These are phyloP conservation scores for Drosophila eugracilis DNA, from an alignment of 1,140 invertebrate species.

Conservation along the genomic window DNA sequence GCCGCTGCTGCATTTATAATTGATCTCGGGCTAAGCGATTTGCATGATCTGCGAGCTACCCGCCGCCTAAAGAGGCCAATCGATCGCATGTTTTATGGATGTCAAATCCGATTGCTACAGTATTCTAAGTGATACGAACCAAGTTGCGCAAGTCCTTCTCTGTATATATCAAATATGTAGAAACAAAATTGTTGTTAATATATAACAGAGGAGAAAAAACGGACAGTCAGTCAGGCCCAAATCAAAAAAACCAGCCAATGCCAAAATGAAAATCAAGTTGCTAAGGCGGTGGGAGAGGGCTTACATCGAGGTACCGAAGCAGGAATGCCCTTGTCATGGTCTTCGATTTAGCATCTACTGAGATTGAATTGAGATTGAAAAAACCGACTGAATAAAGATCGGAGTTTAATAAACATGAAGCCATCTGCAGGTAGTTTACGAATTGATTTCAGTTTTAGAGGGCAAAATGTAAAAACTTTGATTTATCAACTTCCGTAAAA, in stretches of 20 bases:
- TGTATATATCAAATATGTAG: constrained; percentile 39
- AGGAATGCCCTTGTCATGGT: constrained; percentile 35
- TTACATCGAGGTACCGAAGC: constrained; percentile 24
- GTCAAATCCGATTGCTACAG: constrained; percentile 77
- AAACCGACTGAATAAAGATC: constrained; percentile 13
- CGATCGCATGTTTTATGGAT: constrained; percentile 82
- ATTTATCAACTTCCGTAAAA: not conserved
- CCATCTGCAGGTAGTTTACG: constrained; percentile 9
- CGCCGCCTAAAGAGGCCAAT: constrained; percentile 79
- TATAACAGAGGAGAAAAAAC: constrained; percentile 12
- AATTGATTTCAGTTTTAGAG: constrained; percentile 2
- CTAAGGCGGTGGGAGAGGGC: constrained; percentile 6
- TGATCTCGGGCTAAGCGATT: constrained; percentile 63
- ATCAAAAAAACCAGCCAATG: constrained; percentile 53
- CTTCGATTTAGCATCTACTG: constrained; percentile 1
- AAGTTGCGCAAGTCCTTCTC: constrained; percentile 63
- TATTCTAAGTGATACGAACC: constrained; percentile 66
- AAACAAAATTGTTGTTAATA: constrained; percentile 26
- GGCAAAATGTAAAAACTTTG: not conserved
- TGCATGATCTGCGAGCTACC: constrained; percentile 68
- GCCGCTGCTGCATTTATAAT: constrained; percentile 76
- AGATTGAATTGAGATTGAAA: constrained; percentile 7
- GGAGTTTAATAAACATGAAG: constrained; percentile 12
- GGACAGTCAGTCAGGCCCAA: constrained; percentile 36
- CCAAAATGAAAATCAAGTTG: constrained; percentile 57